Evolutionary conservation across 1,140 invertebrate genomes (phyloP), one percentile per base, ranked within the genome.

Genomic region (Nebria ingens): DNA sequence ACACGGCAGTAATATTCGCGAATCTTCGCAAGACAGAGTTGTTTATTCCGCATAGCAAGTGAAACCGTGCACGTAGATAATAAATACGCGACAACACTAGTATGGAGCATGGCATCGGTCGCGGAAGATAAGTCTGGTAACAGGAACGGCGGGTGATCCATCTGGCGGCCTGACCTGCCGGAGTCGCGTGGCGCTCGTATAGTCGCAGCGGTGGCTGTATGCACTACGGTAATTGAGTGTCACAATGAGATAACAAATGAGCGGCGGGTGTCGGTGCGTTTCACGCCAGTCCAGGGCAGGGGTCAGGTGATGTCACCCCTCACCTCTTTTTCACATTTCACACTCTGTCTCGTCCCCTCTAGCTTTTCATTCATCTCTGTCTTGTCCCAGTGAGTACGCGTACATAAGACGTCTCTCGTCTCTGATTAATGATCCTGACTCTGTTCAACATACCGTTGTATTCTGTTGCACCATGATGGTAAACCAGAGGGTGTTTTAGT

Each of bases 161-260:
- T 34, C 6, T 34, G 25, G n/a, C 25, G 25, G n/a, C n/a, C n/a
- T n/a, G n/a, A n/a, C n/a, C n/a, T n/a, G n/a, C n/a, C n/a, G n/a
- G n/a, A n/a, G n/a, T n/a, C 29, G n/a, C 29, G 9, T n/a, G 29
- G n/a, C 9, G n/a, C 29, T n/a, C 29, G 29, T 34, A 34, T 34
- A 34, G 9, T 9, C 29, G 42, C 19, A 49, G 42, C 19, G 4
- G 17, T n/a, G 17, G 42, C 13, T 49, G 42, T 21, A 51, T 51
- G 21, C 17, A 22, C 19, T 51, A 11, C 50, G 21, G 50, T 51
- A 51, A 51, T 51, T 51, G 50, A 51, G 50, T 51, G 50, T 51
- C 50, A 51, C 50, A 20, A 21, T 51, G 21, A 51, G 19, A 20
- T 51, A 19, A 51, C 19, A 51, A 51, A 51, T 51, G 50, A 51